phyloP scores from a whole-genome alignment of 2,888 invertebrate species.

The Formica aserva region DNA sequence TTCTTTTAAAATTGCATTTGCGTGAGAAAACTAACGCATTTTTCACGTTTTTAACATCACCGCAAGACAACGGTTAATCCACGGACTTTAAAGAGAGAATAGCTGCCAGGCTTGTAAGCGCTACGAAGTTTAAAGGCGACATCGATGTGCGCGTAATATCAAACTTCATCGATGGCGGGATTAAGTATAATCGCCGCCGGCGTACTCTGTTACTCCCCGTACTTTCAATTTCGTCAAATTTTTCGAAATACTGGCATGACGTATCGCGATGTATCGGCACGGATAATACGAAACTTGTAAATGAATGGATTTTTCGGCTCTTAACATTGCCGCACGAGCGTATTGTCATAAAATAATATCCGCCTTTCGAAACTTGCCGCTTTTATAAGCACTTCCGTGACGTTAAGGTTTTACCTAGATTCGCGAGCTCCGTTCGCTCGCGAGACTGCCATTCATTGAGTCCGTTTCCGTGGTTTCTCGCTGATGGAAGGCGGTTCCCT shows the following conservation, averaged over 20 bases:
- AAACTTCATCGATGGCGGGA: conserved; percentile 53
- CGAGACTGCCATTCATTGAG: conserved; percentile 17
- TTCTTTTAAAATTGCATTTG: conserved; percentile 17
- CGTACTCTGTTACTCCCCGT: conserved; percentile 27
- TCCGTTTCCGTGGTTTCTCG: conserved; percentile 24
- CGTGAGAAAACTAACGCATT: neutral
- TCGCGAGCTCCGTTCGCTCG: conserved; percentile 4
- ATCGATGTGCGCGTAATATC: conserved; percentile 53
- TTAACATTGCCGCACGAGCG: conserved; percentile 5
- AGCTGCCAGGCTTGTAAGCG: conserved; percentile 38
- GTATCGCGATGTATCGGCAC: conserved; percentile 4
- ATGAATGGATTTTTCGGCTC: conserved; percentile 32
- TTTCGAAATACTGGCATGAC: conserved; percentile 28
- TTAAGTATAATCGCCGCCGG: conserved; percentile 50
- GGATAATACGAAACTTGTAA: conserved; percentile 44
- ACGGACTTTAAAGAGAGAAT: conserved; percentile 49
- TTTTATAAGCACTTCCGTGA: conserved; percentile 41
- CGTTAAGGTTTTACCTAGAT: neutral
- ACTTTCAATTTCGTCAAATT: conserved; percentile 36
- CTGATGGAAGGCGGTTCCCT: neutral
- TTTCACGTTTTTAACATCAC: conserved; percentile 36
- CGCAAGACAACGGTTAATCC: conserved; percentile 46
- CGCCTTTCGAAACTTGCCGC: conserved; percentile 42
- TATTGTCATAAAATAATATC: conserved; percentile 46
- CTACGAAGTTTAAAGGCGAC: conserved; percentile 43